A percentile compares a stretch with the other conserved stretches of the same genome.
Evolutionary conservation across 2,113 vertebrate species (phyloP).

Genomic region (Melospiza melodia): DNA sequence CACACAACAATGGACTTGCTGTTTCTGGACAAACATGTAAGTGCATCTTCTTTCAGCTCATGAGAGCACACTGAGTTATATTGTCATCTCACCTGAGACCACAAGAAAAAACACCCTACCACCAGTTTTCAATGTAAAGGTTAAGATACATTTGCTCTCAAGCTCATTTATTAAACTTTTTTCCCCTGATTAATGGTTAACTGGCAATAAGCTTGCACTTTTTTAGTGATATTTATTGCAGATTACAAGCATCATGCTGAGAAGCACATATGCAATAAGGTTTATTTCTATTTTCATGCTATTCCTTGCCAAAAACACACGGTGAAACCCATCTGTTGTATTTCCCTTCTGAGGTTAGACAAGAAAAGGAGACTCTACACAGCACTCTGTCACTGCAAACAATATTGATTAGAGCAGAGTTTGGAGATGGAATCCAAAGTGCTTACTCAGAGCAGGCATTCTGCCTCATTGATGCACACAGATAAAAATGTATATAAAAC

Average conservation of each 20-base stretch:
- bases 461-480: neutral
- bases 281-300: conserved; percentile 54
- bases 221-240: conserved; percentile 49
- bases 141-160: conserved; percentile 26
- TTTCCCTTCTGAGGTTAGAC: conserved; percentile 46
- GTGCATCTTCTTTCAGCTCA: neutral
- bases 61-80: neutral
- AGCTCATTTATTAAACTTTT: neutral
- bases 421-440: conserved; percentile 9
- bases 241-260: conserved; percentile 28
- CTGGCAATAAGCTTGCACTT: conserved; percentile 27
- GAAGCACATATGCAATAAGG: conserved; percentile 50
- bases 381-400: conserved; percentile 16
- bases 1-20: neutral
- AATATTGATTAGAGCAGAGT: conserved; percentile 9
- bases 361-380: conserved; percentile 12
- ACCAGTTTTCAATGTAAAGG: conserved; percentile 3
- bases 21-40: neutral
- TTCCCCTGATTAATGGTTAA: conserved; percentile 2
- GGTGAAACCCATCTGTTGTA: conserved; percentile 55
- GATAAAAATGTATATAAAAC: neutral
- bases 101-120: neutral
- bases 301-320: conserved; percentile 42
- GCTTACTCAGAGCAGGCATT: conserved; percentile 23
- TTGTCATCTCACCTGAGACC: neutral